Conservation (phyloP, 2,888 invertebrate genomes). For the Polydrusus cervinus region DNA sequence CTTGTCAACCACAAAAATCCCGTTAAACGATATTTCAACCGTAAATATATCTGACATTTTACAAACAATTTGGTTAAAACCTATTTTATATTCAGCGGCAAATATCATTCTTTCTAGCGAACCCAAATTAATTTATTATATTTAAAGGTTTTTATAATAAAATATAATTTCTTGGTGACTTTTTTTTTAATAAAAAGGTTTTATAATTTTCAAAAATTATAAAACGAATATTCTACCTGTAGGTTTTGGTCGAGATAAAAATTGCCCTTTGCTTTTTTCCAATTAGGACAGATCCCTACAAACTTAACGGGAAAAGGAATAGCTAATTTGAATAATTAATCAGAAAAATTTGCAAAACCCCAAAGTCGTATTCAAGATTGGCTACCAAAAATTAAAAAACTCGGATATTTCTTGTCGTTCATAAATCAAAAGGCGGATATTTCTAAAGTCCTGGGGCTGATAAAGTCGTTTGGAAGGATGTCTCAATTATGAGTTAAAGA, state of each 20-base stretch:
- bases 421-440: constrained; percentile 44
- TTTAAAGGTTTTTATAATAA: too few relatives aligned
- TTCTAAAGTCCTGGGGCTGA: constrained; percentile 19
- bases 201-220: too few relatives aligned
- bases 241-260: constrained; percentile 1
- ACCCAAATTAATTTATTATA: too few relatives aligned
- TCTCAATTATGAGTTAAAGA: constrained; percentile 47
- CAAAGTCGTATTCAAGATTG: constrained; percentile 31
- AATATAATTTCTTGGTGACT: too few relatives aligned
- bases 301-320: constrained; percentile 30
- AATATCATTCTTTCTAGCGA: too few relatives aligned
- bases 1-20: too few relatives aligned
- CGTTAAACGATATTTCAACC: too few relatives aligned
- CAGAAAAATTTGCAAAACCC: constrained; percentile 39
- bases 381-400: constrained; percentile 46
- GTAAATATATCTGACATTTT: too few relatives aligned
- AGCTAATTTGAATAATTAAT: constrained; percentile 43
- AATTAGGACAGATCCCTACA: constrained; percentile 19
- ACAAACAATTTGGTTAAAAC: too few relatives aligned
- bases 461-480: constrained; percentile 30
- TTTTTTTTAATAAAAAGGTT: too few relatives aligned
- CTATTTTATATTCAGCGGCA: too few relatives aligned
- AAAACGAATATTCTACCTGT: background rate
- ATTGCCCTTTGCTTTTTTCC: constrained; percentile 1
- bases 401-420: constrained; percentile 24